These are phyloP conservation scores for Neelides folsomi DNA, from an alignment of 2,888 invertebrate genomes.

Conservation along the genomic window DNA sequence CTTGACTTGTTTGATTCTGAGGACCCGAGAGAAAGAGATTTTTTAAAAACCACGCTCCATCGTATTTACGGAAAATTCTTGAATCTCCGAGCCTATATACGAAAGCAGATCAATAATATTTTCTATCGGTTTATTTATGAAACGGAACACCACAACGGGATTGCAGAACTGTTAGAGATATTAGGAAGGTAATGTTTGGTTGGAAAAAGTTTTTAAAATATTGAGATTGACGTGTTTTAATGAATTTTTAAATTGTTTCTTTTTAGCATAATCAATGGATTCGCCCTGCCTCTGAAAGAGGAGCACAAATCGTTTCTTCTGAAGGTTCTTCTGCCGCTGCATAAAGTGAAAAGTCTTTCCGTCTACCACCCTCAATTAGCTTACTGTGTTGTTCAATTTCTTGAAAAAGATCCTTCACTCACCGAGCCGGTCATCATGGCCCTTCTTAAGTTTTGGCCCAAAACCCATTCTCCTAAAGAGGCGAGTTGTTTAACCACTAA, in stretches of 20 bases:
- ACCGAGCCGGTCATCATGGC: constrained; percentile 90
- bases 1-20: constrained; percentile 94
- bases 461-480: constrained; percentile 96
- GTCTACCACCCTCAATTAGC: constrained; percentile 96
- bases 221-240: no score
- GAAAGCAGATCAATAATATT: constrained; percentile 97
- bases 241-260: constrained; percentile 7
- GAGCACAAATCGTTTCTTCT: constrained; percentile 96
- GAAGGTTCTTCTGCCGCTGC: constrained; percentile 84
- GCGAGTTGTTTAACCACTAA: constrained; percentile 35
- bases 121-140: constrained; percentile 98
- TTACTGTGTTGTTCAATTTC: constrained; percentile 97
- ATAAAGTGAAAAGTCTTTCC: constrained; percentile 90
- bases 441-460: constrained; percentile 95
- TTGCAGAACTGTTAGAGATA: constrained; percentile 91
- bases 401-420: constrained; percentile 90
- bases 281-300: constrained; percentile 92
- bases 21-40: constrained; percentile 90
- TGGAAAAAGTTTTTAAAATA: no score
- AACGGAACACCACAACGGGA: constrained; percentile 96
- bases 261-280: constrained; percentile 91
- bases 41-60: constrained; percentile 93
- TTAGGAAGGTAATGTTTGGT: constrained; percentile 68
- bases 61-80: constrained; percentile 96
- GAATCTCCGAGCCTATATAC: constrained; percentile 86